Evolutionary conservation across 2,113 vertebrate genomes (phyloP).

Genomic region (Sisor rabdophorus): DNA sequence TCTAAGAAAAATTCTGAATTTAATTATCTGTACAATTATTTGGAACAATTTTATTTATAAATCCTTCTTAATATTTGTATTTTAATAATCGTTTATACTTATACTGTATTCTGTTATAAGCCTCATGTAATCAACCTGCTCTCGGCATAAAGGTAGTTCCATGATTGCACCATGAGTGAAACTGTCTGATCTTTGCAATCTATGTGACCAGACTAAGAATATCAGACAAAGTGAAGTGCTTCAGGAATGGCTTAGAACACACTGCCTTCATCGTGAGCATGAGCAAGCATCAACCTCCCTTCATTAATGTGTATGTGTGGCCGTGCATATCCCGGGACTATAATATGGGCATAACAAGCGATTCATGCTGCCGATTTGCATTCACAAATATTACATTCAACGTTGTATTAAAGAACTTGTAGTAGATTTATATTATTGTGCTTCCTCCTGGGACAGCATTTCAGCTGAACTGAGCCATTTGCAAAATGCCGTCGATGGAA

Average conservation of each 20-base stretch:
- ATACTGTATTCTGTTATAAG: constrained; percentile 14
- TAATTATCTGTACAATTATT: too few species aligned
- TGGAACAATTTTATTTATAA: too few species aligned
- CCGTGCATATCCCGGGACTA: constrained; percentile 58
- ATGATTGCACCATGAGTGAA: constrained; percentile 47
- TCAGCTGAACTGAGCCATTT: background rate
- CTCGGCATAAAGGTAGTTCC: constrained; percentile 6
- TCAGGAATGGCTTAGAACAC: constrained; percentile 44
- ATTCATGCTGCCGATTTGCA: constrained; percentile 63
- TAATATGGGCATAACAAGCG: constrained; percentile 53
- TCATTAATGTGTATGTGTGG: constrained; percentile 71
- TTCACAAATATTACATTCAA: constrained; percentile 56
- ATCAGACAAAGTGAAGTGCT: constrained; percentile 35
- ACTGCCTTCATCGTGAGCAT: constrained; percentile 49
- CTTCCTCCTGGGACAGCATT: constrained; percentile 26
- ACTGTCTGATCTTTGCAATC: constrained; percentile 31
- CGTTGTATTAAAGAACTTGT: constrained; percentile 44
- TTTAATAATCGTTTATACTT: constrained; percentile 32
- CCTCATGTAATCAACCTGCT: constrained; percentile 8
- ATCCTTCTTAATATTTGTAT: constrained; percentile 15
- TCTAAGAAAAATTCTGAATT: constrained; percentile 18
- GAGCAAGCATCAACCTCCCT: constrained; percentile 60
- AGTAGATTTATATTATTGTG: constrained; percentile 29
- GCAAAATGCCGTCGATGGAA: background rate
- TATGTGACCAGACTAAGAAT: constrained; percentile 52